phyloP scores from a whole-genome alignment of 2,888 invertebrate genomes.

The Tortricodes alternella region DNA sequence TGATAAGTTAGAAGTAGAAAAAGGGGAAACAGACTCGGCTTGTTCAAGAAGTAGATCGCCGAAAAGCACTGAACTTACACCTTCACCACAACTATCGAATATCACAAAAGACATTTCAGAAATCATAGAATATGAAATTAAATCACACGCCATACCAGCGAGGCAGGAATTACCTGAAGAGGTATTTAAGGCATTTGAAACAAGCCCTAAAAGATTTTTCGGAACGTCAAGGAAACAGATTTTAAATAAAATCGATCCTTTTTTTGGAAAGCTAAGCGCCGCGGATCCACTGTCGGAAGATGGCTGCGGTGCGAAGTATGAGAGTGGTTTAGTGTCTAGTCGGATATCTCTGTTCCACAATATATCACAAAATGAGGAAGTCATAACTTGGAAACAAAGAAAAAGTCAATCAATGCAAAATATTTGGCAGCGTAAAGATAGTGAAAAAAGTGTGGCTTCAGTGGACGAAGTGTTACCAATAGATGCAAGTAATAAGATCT shows the following conservation, averaged over 20 bases:
- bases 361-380: conserved; percentile 65
- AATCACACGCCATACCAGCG: conserved; percentile 38
- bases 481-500: conserved; percentile 5
- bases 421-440: conserved; percentile 52
- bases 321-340: conserved; percentile 75
- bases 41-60: conserved; percentile 41
- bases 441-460: conserved; percentile 36
- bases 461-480: conserved; percentile 32
- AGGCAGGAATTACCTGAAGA: conserved; percentile 75
- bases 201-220: conserved; percentile 76
- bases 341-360: conserved; percentile 74
- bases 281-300: conserved; percentile 48
- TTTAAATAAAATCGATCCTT: conserved; percentile 73
- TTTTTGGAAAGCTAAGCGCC: conserved; percentile 61
- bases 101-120: conserved; percentile 31
- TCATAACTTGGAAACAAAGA: conserved; percentile 47
- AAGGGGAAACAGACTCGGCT: conserved; percentile 40
- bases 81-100: conserved; percentile 28
- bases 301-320: conserved; percentile 50
- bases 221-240: conserved; percentile 76
- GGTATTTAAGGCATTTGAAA: conserved; percentile 77
- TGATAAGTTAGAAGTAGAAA: conserved; percentile 59
- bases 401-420: conserved; percentile 65
- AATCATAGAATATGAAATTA: conserved; percentile 28
- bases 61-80: conserved; percentile 29